Evolutionary conservation across 2,113 vertebrate species (phyloP), one percentile per base, ranked within the genome.

Genomic region (Mesocricetus auratus): DNA sequence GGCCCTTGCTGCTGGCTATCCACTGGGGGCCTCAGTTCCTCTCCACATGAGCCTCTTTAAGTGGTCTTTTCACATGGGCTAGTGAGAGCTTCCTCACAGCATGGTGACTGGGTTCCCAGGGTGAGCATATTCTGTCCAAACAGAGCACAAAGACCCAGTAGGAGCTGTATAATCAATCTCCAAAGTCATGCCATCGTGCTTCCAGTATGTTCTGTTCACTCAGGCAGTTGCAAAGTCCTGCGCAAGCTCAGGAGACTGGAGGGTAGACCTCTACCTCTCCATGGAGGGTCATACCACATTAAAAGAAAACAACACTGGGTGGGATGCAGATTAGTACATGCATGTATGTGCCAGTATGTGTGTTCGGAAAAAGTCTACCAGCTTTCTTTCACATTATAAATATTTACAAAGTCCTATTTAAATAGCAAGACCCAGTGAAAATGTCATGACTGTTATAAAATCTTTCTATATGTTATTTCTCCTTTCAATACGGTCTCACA

Each of bases 31-130:
- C 81, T 90, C 71, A 21, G n/a, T 73, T 95, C 89, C 91, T 96
- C 91, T 79, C 97, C 45, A 68, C 19, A 4, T 39, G 83, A 89
- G 60, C 56, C 86, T 71, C 42, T 86, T 79, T 56, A 0, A 62
- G 71, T 83, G 86, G 33, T 78, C 29, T 85, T 69, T 95, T 56
- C 79, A 42, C 0, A 0, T 56, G 74, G 74, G 39, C 86, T 47
- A 45, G 62, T 88, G 74, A 90, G 92, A 91, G 92, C 89, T 96
- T 94, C 68, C 75, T 92, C 86, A 78, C 87, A 95, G 91, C 60
- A 5, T 89, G 68, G 73, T 26, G 68, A 42, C 78, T 45, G 60
- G 7, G 24, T 74, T 95, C 90, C 96, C 50, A 89, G 83, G 33
- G 36, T 79, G 56, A 95, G 50, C 33, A 64, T 19, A 29, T 62